phyloP scores from a whole-genome alignment of 2,888 invertebrate species.

The Ormyrus thymus region DNA sequence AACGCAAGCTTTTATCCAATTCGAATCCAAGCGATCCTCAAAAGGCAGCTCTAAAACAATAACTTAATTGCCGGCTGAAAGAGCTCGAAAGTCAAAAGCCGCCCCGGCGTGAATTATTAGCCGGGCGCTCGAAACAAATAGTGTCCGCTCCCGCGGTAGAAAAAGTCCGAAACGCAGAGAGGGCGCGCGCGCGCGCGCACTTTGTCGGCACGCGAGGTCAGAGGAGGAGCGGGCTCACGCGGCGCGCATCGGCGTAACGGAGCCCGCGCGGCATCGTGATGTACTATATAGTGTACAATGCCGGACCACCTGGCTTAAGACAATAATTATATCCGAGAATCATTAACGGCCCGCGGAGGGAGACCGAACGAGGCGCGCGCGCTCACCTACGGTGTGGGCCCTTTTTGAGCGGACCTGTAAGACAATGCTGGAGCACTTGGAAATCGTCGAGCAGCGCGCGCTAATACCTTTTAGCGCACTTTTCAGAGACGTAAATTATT shows the following conservation, averaged over 20 bases:
- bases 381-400: too few species aligned
- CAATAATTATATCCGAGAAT: conserved; percentile 67
- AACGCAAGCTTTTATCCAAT: too few species aligned
- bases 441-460: too few species aligned
- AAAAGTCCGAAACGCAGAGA: conserved; percentile 4
- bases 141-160: background rate
- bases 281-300: conserved; percentile 65
- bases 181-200: background rate
- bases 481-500: too few species aligned
- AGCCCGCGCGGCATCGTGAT: conserved; percentile 50
- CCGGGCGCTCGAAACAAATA: background rate
- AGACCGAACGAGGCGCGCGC: too few species aligned
- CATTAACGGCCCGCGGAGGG: conserved; percentile 66
- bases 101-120: too few species aligned
- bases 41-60: too few species aligned
- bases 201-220: background rate
- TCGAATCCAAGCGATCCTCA: too few species aligned
- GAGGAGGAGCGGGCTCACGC: background rate
- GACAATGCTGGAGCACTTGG: background rate
- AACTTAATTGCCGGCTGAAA: too few species aligned
- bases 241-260: conserved; percentile 10
- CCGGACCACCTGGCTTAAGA: conserved; percentile 70
- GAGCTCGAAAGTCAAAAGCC: too few species aligned
- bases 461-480: too few species aligned
- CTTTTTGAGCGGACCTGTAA: background rate